These are phyloP conservation scores for Thalassarche chlororhynchos DNA, from an alignment of 2,113 vertebrate genomes.

Conservation along the genomic window DNA sequence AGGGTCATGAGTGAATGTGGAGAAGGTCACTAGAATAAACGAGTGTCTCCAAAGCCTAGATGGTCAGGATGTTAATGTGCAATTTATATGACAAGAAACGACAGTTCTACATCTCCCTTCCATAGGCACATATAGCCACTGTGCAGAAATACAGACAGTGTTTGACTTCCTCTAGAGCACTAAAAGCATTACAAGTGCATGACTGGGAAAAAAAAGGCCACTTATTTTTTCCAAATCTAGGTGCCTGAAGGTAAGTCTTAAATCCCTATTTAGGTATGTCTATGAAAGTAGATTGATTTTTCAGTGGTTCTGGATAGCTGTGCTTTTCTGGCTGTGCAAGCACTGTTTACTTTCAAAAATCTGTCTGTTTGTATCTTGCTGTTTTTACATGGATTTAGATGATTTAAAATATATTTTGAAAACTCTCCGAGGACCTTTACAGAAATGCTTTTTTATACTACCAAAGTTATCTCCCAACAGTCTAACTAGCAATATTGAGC, in stretches of 20 bases:
- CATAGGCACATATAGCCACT: not conserved
- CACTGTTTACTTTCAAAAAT: not conserved
- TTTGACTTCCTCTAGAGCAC: not conserved
- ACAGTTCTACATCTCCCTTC: not conserved
- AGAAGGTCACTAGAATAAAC: not conserved
- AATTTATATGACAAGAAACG: not conserved
- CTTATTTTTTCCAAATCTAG: not conserved
- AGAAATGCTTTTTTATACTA: not conserved
- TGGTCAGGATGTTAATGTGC: not conserved
- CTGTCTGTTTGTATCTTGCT: not conserved
- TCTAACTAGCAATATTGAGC: not conserved
- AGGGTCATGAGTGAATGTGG: not conserved
- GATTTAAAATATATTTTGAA: not conserved
- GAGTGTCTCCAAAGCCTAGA: not conserved
- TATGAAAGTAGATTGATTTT: not conserved
- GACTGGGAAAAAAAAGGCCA: not conserved
- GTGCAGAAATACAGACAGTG: not conserved
- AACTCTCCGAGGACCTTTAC: not conserved
- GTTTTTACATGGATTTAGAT: not conserved
- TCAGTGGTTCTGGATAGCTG: not conserved
- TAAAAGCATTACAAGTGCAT: not conserved
- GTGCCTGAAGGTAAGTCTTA: not conserved
- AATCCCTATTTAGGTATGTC: not conserved
- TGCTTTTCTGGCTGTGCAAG: not conserved
- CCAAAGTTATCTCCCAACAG: not conserved